Base-by-base conservation (phyloP, 2,888 invertebrate species). In the Meiosimyza decipiens region DNA sequence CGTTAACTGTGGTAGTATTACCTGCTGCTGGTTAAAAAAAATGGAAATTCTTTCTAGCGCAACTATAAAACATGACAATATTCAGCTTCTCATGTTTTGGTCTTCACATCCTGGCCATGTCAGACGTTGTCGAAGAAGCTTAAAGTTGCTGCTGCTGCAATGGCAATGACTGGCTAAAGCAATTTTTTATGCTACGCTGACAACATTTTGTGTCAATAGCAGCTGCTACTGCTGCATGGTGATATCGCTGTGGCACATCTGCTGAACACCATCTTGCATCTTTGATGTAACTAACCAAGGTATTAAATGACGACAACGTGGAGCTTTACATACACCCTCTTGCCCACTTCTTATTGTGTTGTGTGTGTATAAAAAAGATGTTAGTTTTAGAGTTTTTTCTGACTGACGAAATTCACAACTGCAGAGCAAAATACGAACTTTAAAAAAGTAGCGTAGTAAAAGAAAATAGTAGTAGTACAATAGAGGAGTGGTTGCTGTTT, bases 231-330 rank as follows among this genome's bases (percentile, higher is more conserved):
- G n/a, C 12, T 57, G 57, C 28, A 28, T 12, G 57, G 18, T 22
- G 18, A 18, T 57, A 57, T 57, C 57, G 2, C 28, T 57, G 11
- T 28, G 57, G 57, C 22, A 28, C 15, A 57, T 57, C 28, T 28
- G 28, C 15, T 40, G 28, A 28, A 28, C 57, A 28, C 28, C 57
- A 57, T 57, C 57, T 57, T 57, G 57, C 57, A 57, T 57, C 57
- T 28, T 57, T 57, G 57, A 57, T 57, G 57, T 57, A 57, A 57
- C 57, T 28, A 57, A 57, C 6, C 15, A 57, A 22, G 28, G 28
- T 13, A 57, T 57, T 57, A 57, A 57, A 28, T 15, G 28, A 40
- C 40, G 40, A 40, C 40, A 2, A 22, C 22, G 9, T 40, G 40
- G 40, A 18, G 57, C 57, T 57, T 57, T 57, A 57, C 57, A 22